Conservation (phyloP, 1,140 invertebrate genomes). For the Trichonephila clavipes region DNA sequence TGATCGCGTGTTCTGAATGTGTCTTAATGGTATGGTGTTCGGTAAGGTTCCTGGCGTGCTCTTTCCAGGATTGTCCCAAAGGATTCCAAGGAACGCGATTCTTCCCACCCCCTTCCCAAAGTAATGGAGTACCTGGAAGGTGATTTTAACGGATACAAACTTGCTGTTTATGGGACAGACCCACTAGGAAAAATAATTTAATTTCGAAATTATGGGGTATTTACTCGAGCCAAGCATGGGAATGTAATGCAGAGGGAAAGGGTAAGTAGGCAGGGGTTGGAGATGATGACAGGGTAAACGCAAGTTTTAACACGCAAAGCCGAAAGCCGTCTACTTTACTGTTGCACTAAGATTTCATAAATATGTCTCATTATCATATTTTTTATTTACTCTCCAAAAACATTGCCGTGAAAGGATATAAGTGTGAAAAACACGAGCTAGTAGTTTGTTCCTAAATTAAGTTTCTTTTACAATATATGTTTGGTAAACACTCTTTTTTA, state of each 20-base stretch:
- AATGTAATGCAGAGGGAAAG: not conserved
- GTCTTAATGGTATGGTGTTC: constrained; percentile 18
- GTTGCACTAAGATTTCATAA: not conserved
- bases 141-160: constrained; percentile 26
- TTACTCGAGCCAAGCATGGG: not conserved
- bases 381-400: not conserved
- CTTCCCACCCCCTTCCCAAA: not conserved
- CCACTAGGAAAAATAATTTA: constrained; percentile 25
- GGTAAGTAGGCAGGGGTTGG: constrained; percentile 22
- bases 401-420: not conserved
- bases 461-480: not conserved
- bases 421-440: too few relatives aligned
- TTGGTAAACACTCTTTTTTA: too few relatives aligned
- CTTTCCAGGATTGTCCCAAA: not conserved
- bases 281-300: constrained; percentile 19
- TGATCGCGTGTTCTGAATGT: not conserved
- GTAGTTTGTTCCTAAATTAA: too few relatives aligned
- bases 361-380: constrained; percentile 31
- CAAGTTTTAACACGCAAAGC: constrained; percentile 15
- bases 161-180: constrained; percentile 37
- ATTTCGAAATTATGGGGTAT: not conserved
- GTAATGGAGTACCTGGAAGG: constrained; percentile 12
- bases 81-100: not conserved
- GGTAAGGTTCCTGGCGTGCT: constrained; percentile 13
- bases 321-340: not conserved